phyloP scores from a whole-genome alignment of 2,113 vertebrate genomes.

The Archilochus colubris region DNA sequence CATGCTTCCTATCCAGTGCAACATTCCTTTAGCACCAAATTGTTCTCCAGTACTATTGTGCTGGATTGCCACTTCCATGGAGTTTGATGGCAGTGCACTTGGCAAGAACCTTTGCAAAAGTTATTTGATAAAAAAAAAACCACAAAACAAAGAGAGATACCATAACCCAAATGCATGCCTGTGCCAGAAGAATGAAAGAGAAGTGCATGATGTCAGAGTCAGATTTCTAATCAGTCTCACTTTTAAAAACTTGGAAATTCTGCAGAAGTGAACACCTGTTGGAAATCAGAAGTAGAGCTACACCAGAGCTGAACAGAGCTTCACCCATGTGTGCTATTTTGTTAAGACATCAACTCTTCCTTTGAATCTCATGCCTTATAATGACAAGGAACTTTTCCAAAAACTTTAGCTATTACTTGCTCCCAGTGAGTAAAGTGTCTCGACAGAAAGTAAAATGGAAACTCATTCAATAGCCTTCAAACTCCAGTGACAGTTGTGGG shows the following conservation, averaged over 20 bases:
- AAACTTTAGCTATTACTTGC: background rate
- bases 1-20: accelerated
- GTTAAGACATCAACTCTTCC: background rate
- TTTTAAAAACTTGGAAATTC: background rate
- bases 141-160: background rate
- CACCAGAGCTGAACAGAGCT: accelerated
- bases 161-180: background rate
- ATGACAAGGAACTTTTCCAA: background rate
- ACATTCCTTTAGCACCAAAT: background rate
- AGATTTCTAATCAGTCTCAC: background rate
- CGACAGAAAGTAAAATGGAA: background rate
- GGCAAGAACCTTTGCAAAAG: background rate
- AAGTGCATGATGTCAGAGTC: background rate
- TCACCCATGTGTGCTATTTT: background rate
- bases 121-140: background rate
- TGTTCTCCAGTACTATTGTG: background rate
- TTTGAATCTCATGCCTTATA: background rate
- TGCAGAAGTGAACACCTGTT: background rate
- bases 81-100: background rate
- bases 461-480: background rate
- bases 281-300: background rate
- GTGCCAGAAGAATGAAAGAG: background rate
- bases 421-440: background rate
- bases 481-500: background rate
- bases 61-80: background rate